Evolutionary conservation across 2,797 vertebrate species (phyloP).

Genomic region (Liasis olivaceus): DNA sequence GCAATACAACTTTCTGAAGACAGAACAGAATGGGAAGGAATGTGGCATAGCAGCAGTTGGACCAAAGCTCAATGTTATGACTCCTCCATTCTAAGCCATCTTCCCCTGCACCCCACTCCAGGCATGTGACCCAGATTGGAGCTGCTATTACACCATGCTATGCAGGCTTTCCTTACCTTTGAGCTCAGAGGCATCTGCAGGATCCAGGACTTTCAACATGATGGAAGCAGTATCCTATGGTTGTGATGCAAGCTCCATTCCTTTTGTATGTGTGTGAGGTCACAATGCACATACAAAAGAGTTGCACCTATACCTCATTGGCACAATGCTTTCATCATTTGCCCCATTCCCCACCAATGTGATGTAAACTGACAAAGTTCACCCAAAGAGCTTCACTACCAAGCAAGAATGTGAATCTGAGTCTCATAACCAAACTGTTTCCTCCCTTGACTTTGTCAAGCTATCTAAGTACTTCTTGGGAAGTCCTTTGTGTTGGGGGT

Average conservation of each 20-base stretch:
- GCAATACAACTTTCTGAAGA: background rate
- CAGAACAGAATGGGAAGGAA: background rate
- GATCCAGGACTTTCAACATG: background rate
- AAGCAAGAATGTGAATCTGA: background rate
- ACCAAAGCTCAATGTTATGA: background rate
- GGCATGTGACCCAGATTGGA: too few relatives aligned
- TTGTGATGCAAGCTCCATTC: background rate
- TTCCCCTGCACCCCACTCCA: background rate
- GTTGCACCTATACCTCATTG: background rate
- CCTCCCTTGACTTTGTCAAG: background rate
- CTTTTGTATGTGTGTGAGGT: background rate
- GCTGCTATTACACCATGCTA: too few relatives aligned
- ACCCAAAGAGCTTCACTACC: background rate
- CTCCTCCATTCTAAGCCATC: background rate
- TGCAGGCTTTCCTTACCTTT: background rate
- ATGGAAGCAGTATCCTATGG: background rate
- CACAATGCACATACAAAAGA: background rate
- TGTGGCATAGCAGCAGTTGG: background rate
- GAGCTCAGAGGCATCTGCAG: background rate
- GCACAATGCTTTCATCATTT: background rate
- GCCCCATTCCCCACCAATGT: background rate
- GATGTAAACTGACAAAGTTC: background rate
- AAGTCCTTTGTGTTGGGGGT: background rate
- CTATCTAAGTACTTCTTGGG: background rate
- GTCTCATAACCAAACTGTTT: background rate